A percentile compares a stretch with the other conserved stretches of the same genome.
Evolutionary conservation across 2,797 vertebrate genomes (phyloP).

Genomic region (Trachops cirrhosus): DNA sequence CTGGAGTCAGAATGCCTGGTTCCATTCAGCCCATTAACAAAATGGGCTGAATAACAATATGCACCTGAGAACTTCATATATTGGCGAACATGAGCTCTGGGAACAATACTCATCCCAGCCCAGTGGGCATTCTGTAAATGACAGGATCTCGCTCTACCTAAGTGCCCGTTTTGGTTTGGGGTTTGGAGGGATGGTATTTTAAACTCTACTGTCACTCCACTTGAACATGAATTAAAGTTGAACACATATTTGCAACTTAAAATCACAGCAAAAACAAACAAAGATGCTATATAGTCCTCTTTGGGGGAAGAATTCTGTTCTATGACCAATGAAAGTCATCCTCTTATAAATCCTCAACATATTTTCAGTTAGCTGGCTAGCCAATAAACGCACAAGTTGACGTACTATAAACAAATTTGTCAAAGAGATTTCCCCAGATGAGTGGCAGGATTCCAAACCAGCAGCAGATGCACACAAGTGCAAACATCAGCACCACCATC

Average conservation of each 20-base stretch:
- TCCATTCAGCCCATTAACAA: neutral
- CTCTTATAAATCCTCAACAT: constrained; percentile 35
- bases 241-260: neutral
- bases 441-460: constrained; percentile 49
- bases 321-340: neutral
- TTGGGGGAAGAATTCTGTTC: neutral
- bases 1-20: neutral
- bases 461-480: neutral
- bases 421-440: constrained; percentile 58
- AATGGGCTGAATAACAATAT: neutral
- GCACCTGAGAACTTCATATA: neutral
- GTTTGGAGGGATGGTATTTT: neutral
- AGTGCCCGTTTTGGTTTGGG: neutral
- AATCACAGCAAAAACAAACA: neutral
- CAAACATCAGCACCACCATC: constrained; percentile 3
- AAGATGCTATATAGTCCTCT: neutral
- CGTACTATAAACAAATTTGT: constrained; percentile 42
- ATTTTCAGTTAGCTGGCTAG: constrained; percentile 32
- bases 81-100: neutral
- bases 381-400: constrained; percentile 37
- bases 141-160: neutral
- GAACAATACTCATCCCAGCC: neutral
- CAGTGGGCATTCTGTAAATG: neutral
- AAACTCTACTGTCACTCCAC: neutral
- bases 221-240: neutral